Percentiles rank a stretch among this genome's conserved stretches.
phyloP scores from a whole-genome alignment of 2,113 vertebrate genomes.

The Mormoops blainvillei region DNA sequence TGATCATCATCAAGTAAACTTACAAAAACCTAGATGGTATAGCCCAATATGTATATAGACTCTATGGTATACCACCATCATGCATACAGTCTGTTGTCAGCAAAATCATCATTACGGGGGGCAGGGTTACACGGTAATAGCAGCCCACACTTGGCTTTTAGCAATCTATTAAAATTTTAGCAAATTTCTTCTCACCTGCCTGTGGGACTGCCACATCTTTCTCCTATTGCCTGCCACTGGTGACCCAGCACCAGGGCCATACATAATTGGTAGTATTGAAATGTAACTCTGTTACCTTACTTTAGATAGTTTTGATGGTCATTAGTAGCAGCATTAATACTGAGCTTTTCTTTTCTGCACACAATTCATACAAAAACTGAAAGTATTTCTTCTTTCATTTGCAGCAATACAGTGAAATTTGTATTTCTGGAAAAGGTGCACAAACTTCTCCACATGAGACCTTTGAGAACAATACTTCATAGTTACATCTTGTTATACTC shows the following conservation, averaged over 20 bases:
- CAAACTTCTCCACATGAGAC: not conserved
- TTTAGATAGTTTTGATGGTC: not conserved
- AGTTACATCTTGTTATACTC: not conserved
- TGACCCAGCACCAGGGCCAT: not conserved
- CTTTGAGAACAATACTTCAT: not conserved
- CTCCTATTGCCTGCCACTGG: not conserved
- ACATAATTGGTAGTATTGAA: not conserved
- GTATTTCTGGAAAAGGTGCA: not conserved
- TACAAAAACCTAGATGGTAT: not conserved
- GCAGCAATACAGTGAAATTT: not conserved
- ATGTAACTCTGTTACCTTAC: not conserved
- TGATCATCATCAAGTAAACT: not conserved
- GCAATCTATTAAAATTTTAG: not conserved
- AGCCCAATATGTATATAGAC: not conserved
- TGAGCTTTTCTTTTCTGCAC: not conserved
- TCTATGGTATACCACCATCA: no score
- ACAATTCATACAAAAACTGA: not conserved
- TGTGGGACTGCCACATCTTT: not conserved
- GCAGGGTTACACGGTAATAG: not conserved
- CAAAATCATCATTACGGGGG: not conserved
- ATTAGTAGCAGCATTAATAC: not conserved
- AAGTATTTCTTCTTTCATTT: not conserved
- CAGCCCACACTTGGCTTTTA: not conserved
- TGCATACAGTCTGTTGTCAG: no score
- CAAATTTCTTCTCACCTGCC: not conserved